A percentile compares a stretch with the other conserved stretches of the same genome.
Evolutionary conservation across 2,797 vertebrate species (phyloP).

Genomic region (Karalla daura): DNA sequence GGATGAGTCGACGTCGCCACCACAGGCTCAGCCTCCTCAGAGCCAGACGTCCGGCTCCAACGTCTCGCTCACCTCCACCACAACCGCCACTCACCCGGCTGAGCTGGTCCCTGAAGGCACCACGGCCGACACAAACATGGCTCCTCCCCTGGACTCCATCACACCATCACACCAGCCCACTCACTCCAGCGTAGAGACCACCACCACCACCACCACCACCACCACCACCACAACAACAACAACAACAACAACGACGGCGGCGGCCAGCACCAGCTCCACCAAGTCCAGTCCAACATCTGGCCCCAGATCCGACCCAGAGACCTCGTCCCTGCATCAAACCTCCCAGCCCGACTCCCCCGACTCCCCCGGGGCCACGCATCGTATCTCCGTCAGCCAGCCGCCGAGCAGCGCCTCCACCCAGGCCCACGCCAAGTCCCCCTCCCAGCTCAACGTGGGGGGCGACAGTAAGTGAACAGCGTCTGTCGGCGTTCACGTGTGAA

Average conservation of each 20-base stretch:
- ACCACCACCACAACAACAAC: neutral
- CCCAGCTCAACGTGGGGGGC: slow-evolving; percentile 73
- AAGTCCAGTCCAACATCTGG: slow-evolving; percentile 3
- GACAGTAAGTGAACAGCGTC: slow-evolving; percentile 65
- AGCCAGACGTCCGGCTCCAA: neutral
- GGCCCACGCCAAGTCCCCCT: slow-evolving; percentile 37
- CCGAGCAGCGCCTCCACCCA: slow-evolving; percentile 35
- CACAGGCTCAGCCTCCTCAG: neutral
- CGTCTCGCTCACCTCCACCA: neutral
- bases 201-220: neutral
- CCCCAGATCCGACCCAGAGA: neutral
- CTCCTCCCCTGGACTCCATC: neutral
- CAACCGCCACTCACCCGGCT: neutral
- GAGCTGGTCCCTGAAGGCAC: neutral
- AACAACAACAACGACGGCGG: too few relatives aligned
- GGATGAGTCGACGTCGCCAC: neutral
- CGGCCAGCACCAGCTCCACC: neutral
- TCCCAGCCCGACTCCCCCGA: neutral
- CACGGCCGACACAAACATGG: neutral
- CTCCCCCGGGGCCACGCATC: neutral
- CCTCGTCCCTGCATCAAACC: neutral
- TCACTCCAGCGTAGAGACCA: neutral
- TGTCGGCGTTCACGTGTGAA: slow-evolving; percentile 29
- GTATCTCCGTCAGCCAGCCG: neutral
- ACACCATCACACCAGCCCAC: slow-evolving; percentile 1